These are phyloP conservation scores for Girardinichthys multiradiatus DNA, from an alignment of 2,113 vertebrate species.

Conservation along the genomic window DNA sequence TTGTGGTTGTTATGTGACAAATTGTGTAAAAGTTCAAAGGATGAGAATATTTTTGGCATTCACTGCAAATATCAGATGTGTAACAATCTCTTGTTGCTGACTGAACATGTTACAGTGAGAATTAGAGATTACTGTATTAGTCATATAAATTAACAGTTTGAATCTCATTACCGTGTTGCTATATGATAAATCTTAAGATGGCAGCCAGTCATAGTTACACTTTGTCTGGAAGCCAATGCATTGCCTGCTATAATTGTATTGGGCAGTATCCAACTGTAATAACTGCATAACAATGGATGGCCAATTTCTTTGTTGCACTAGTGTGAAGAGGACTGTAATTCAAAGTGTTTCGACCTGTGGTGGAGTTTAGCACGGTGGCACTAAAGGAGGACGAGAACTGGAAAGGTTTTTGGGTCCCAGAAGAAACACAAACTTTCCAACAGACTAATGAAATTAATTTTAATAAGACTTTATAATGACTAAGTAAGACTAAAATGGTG, in stretches of 20 bases:
- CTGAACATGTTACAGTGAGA: neutral
- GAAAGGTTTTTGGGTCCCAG: slow-evolving; percentile 4
- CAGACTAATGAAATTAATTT: neutral
- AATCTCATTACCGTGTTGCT: slow-evolving; percentile 44
- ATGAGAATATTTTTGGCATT: too few relatives aligned
- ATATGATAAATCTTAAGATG: slow-evolving; percentile 40
- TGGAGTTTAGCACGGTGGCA: slow-evolving; percentile 41
- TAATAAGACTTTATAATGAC: slow-evolving; percentile 26
- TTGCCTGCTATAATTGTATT: slow-evolving; percentile 66
- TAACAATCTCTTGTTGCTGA: neutral
- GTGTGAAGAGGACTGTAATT: slow-evolving; percentile 67
- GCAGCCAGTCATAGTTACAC: slow-evolving; percentile 44
- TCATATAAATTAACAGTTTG: slow-evolving; percentile 23
- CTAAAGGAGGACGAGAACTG: slow-evolving; percentile 18
- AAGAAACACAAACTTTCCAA: slow-evolving; percentile 22
- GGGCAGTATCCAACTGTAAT: slow-evolving; percentile 63
- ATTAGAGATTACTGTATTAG: slow-evolving; percentile 7
- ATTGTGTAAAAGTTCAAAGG: too few relatives aligned
- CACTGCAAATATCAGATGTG: too few relatives aligned
- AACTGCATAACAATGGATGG: slow-evolving; percentile 44
- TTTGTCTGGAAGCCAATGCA: slow-evolving; percentile 30
- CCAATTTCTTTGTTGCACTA: slow-evolving; percentile 66
- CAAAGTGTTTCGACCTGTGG: slow-evolving; percentile 43
- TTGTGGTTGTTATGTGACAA: too few relatives aligned
- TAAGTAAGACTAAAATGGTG: slow-evolving; percentile 9